Evolutionary conservation across 2,113 vertebrate genomes (phyloP).

Genomic region (Gymnogyps californianus): DNA sequence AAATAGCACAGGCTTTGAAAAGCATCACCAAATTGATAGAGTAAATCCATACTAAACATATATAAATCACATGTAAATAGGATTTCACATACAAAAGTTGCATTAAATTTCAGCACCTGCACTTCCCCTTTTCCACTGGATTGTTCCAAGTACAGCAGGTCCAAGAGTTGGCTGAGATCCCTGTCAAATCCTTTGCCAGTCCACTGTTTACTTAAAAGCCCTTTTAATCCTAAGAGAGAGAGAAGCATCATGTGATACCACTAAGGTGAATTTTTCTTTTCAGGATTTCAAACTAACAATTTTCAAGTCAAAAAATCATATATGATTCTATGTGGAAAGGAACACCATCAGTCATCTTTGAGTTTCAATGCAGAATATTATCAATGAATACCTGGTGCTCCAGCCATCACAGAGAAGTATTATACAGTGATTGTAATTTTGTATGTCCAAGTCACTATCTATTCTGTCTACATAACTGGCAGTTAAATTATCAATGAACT

Average conservation of each 20-base stretch:
- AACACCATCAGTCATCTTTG: neutral
- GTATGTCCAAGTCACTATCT: neutral
- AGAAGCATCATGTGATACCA: neutral
- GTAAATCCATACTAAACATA: neutral
- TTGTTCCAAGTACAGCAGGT: slow-evolving; percentile 63
- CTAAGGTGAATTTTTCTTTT: neutral
- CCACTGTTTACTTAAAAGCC: slow-evolving; percentile 85
- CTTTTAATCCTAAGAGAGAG: slow-evolving; percentile 79
- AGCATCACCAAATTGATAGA: neutral
- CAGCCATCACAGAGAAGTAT: neutral
- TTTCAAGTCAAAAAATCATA: neutral
- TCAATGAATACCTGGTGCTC: neutral
- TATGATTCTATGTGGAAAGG: neutral
- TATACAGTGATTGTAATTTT: neutral
- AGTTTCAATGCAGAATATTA: neutral
- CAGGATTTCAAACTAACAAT: neutral
- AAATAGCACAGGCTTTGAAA: neutral
- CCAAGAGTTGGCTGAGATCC: slow-evolving; percentile 79
- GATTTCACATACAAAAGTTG: neutral
- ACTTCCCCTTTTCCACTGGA: slow-evolving; percentile 50
- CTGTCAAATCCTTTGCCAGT: slow-evolving; percentile 85
- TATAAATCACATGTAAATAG: neutral
- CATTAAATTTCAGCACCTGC: slow-evolving; percentile 71
- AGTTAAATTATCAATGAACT: neutral
- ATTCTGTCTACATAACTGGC: neutral